Evolutionary conservation across 1,140 invertebrate genomes (phyloP).

Genomic region (Lethrus apterus): DNA sequence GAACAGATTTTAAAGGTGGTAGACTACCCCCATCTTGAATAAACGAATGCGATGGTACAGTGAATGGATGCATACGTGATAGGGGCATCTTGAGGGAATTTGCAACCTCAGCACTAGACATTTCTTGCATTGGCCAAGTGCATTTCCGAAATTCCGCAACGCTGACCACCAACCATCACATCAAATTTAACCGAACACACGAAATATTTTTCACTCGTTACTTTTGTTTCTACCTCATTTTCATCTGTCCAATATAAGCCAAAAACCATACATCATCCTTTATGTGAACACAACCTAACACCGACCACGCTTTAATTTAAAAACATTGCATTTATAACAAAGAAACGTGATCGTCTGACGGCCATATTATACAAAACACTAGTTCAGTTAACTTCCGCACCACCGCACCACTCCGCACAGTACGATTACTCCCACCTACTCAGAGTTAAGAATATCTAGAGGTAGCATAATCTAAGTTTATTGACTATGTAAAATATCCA

Average conservation of each 20-base stretch:
- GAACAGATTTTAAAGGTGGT: slow-evolving; percentile 33
- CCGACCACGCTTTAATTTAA: slow-evolving; percentile 23
- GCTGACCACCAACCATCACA: slow-evolving; percentile 34
- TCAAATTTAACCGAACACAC: slow-evolving; percentile 20
- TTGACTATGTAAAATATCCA: too few relatives aligned
- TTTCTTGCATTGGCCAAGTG: slow-evolving; percentile 25
- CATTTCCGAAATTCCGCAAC: slow-evolving; percentile 26
- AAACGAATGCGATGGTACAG: slow-evolving; percentile 35
- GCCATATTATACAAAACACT: slow-evolving; percentile 28
- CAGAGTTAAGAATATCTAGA: too few relatives aligned
- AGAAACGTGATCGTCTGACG: slow-evolving; percentile 37
- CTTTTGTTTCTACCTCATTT: neutral
- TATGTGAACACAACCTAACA: slow-evolving; percentile 6
- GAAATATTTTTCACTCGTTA: slow-evolving; percentile 4
- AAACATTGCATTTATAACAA: slow-evolving; percentile 34
- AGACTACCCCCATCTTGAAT: slow-evolving; percentile 35
- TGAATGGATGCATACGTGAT: slow-evolving; percentile 37
- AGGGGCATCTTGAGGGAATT: slow-evolving; percentile 39
- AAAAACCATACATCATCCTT: slow-evolving; percentile 12
- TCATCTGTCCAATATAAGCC: slow-evolving; percentile 14
- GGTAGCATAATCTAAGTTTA: too few relatives aligned
- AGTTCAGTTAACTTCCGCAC: neutral
- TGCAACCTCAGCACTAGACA: slow-evolving; percentile 38
- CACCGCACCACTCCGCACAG: neutral
- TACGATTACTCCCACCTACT: slow-evolving; percentile 10